Evolutionary conservation across 2,113 vertebrate species (phyloP).

Genomic region (Origma solitaria): DNA sequence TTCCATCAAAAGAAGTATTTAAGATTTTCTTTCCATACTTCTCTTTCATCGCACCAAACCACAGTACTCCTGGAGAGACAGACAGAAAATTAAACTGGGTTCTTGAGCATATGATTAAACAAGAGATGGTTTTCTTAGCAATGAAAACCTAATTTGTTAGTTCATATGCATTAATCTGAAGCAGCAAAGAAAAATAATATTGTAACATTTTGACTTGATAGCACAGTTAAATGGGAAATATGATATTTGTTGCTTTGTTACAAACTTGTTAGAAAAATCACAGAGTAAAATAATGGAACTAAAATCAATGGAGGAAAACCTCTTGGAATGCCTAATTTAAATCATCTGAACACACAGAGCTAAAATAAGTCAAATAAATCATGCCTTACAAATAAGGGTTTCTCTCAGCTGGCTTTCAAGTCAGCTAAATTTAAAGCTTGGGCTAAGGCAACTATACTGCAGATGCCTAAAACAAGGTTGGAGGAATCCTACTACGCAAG

Average conservation of each 20-base stretch:
- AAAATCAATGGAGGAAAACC: not conserved
- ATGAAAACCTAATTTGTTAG: not conserved
- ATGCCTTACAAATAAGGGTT: not conserved
- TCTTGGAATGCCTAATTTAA: not conserved
- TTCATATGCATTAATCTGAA: not conserved
- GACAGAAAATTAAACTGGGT: not conserved
- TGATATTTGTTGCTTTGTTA: not conserved
- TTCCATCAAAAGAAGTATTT: not conserved
- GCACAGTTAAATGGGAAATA: not conserved
- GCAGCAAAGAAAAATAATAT: not conserved
- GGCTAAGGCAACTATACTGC: not conserved
- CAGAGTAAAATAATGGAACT: not conserved
- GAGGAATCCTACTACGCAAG: not conserved
- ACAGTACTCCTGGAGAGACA: not conserved
- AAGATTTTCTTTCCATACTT: not conserved
- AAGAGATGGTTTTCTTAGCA: not conserved
- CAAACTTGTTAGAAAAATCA: not conserved
- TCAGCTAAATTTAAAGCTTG: not conserved
- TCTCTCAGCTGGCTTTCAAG: not conserved
- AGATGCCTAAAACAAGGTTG: not conserved
- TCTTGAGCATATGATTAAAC: not conserved
- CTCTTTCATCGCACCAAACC: not conserved
- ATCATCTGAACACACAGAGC: not conserved
- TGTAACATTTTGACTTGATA: not conserved
- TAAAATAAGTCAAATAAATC: not conserved